Evolutionary conservation across 2,888 invertebrate genomes (phyloP), one percentile per base, ranked within the genome.

Genomic region (Strigamia crassipes): DNA sequence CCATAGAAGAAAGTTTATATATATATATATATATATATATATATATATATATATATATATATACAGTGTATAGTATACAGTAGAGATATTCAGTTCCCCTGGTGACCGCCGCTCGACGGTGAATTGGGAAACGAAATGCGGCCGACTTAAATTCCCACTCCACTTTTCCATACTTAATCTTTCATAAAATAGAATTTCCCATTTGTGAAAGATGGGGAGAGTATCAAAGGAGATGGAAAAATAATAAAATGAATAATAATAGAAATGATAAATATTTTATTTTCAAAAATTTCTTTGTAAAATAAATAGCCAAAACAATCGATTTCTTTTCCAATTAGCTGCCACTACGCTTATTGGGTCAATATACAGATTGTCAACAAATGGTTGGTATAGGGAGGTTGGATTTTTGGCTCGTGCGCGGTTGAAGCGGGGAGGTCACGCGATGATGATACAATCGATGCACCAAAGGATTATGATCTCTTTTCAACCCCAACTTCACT

Each of bases 91-190:
- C 73, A 31, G 12, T 73, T 73, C 31, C 73, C 73, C 73, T 27
- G 12, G 73, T 73, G 73, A 73, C 73, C 27, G 73, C 13, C 73
- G 73, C 73, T 73, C 73, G 27, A 73, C 73, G 27, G 73, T 73
- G 73, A 73, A 73, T 73, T 73, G 73, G 73, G 73, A 73, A 73
- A 73, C 73, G 73, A 73, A 73, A 73, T 73, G 73, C 73, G 73
- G 73, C 73, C 31, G 73, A 73, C 73, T 73, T 73, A 73, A 73
- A 73, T 73, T 73, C 73, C 73, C 73, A 73, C 73, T 73, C 73
- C 73, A 73, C 73, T 73, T 73, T 73, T 73, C 73, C 73, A 73
- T 73, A 73, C 73, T 73, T 73, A 73, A 73, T 73, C 73, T 73
- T 73, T 73, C 73, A 73, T 73, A 73, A 73, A 73, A 73, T 27